phyloP scores from a whole-genome alignment of 2,113 vertebrate species.

The Centrocercus urophasianus region DNA sequence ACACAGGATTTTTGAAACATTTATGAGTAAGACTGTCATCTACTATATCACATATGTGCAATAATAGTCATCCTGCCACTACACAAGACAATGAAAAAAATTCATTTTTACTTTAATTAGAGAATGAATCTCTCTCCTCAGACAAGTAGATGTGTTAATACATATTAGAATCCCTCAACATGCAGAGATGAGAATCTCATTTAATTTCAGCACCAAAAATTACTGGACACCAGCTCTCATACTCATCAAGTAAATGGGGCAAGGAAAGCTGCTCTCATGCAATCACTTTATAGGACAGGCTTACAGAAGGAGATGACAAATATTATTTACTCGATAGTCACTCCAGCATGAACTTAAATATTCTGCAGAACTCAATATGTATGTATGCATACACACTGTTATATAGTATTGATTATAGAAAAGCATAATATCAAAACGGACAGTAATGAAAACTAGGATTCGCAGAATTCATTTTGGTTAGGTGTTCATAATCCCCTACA shows the following conservation, averaged over 20 bases:
- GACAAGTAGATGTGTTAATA: not conserved
- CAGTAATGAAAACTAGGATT: not conserved
- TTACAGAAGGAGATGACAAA: constrained; percentile 7
- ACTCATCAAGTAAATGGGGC: constrained; percentile 27
- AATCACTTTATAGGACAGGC: not conserved
- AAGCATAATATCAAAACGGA: not conserved
- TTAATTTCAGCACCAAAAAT: constrained; percentile 5
- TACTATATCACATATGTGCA: not conserved
- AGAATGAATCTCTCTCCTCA: not conserved
- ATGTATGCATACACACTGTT: not conserved
- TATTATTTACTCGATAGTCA: constrained; percentile 22
- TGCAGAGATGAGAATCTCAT: not conserved
- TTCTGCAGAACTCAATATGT: not conserved
- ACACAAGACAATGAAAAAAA: not conserved
- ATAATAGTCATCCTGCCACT: not conserved
- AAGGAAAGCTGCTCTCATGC: not conserved
- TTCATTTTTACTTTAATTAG: not conserved
- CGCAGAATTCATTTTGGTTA: not conserved
- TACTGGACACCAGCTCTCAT: not conserved
- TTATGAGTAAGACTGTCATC: not conserved
- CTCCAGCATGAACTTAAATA: constrained; percentile 13
- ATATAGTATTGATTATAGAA: not conserved
- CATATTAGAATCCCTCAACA: not conserved
- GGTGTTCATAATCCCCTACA: not conserved
- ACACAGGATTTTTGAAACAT: not conserved